Evolutionary conservation across 2,113 vertebrate species (phyloP).

Genomic region (Hippocampus zosterae): DNA sequence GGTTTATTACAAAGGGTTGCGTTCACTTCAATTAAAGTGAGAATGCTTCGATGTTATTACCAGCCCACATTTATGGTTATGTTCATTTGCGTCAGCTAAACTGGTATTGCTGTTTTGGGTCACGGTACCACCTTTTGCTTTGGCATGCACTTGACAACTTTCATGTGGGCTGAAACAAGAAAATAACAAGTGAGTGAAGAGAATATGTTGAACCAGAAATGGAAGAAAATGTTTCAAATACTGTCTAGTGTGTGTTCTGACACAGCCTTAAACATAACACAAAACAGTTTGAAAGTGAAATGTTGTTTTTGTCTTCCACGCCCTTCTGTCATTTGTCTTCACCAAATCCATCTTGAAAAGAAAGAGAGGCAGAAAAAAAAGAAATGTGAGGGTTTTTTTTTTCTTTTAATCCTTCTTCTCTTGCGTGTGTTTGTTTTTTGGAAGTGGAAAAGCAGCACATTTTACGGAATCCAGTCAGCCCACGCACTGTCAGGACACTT

Average conservation of each 20-base stretch:
- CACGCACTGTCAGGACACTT: conserved; percentile 72
- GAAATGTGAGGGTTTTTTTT: conserved; percentile 57
- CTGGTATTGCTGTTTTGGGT: background rate
- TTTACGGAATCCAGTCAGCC: conserved; percentile 67
- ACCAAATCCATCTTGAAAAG: conserved; percentile 48
- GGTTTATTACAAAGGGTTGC: background rate
- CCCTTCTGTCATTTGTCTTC: conserved; percentile 61
- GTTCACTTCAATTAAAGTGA: background rate
- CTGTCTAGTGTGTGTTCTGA: background rate
- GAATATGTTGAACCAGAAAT: background rate
- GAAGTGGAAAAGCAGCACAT: conserved; percentile 67
- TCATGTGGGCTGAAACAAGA: background rate
- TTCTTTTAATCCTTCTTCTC: conserved; percentile 33
- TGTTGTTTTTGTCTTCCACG: conserved; percentile 54
- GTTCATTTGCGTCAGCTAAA: background rate
- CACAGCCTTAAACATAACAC: conserved; percentile 37
- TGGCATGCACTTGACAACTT: background rate
- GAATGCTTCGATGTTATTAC: background rate
- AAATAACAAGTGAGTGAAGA: background rate
- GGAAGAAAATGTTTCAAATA: background rate
- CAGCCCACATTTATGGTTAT: background rate
- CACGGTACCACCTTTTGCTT: background rate
- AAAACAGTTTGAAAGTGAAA: conserved; percentile 61
- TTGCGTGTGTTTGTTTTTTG: conserved; percentile 36
- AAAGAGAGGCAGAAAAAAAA: conserved; percentile 49